Evolutionary conservation across 2,888 invertebrate genomes (phyloP), one percentile per base, ranked within the genome.

Genomic region (Liodrosophila aerea): DNA sequence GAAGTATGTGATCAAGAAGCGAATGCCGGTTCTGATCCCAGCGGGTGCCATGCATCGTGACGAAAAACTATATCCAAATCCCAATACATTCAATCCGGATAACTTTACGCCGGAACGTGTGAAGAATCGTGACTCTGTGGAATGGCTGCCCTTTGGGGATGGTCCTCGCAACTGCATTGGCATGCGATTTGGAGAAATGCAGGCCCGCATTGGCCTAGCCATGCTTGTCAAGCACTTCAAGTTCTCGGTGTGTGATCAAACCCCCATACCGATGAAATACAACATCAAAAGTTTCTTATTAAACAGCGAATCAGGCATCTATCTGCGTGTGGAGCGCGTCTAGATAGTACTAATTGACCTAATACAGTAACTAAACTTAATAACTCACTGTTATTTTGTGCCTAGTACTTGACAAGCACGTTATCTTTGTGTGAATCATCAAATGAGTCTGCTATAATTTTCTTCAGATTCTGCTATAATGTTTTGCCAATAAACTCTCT

Each of bases 61-160:
- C 72, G 87, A 88, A 0, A 72, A 87, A 4, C 73, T 88, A n/a
- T 91, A 89, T 64, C 88, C 89, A 0, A 89, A 93, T 7, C 94
- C 94, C 0, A 90, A 92, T 1, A 91, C 89, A 44, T 93, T 93
- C 62, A 91, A 92, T 16, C 93, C 93, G 0, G 92, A 93, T 31
- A 89, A 93, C 68, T 93, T 93, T 78, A 85, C 90, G 0, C 86
- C 90, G 1, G 92, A 92, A 65, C 91, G 91, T 45, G 91, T 91
- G 50, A 87, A 90, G 0, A 90, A 89, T 37, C 83, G 92, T 51
- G 91, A 91, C 27, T 73, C 84, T 1, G 66, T 81, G 1, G 62
- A 82, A 1, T 88, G 78, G 80, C 40, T n/a, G n/a, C n/a, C n/a
- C n/a, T n/a, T n/a, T n/a, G n/a, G n/a, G n/a, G n/a, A n/a, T n/a